Evolutionary conservation across 1,140 invertebrate genomes (phyloP), one percentile per base, ranked within the genome.

Genomic region (Brachionus paranguensis): DNA sequence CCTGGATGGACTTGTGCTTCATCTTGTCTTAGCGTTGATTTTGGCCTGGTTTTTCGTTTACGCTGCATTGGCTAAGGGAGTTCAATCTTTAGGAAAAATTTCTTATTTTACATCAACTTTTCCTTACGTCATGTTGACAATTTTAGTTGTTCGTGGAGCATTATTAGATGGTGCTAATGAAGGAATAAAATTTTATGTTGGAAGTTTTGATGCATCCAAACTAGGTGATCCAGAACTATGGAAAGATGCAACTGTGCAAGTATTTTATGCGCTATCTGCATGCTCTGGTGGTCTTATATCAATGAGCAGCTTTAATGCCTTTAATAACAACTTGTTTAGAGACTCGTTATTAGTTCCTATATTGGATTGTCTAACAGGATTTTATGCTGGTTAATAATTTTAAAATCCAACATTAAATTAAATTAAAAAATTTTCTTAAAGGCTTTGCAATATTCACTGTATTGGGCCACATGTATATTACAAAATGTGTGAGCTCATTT

Each of bases 291-390:
- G 94, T 4, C 94, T 96, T 91, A 95, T 97, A 87, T 95, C 94
- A 86, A 96, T 96, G 88, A 94, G 95, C n/a, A 96, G 94, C 87
- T 97, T 96, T 90, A 97, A 96, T 89, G 93, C 93, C 88, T 95
- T 95, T 88, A 93, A 94, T 87, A 96, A 96, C 87, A 95, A 94
- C 86, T 93, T 96, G 84, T 90, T 96, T 24, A 76, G 70, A 24
- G 50, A 84, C 78, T 14, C 53, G 0, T 41, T 84, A 14, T 55
- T 84, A 11, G 60, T 83, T 83, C 79, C 79, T 17, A 64, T 83
- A 12, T 60, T 83, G 6, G 60, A 83, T 70, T 65, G 53, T 65
- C 29, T 64, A 1, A 85, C 85, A 11, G 85, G 85, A 45, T 84
- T 86, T 45, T 86, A 84, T 78, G 84, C 76, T 33, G 85, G 65